Evolutionary conservation across 2,888 invertebrate species (phyloP).

Genomic region (Zonitis immaculata): DNA sequence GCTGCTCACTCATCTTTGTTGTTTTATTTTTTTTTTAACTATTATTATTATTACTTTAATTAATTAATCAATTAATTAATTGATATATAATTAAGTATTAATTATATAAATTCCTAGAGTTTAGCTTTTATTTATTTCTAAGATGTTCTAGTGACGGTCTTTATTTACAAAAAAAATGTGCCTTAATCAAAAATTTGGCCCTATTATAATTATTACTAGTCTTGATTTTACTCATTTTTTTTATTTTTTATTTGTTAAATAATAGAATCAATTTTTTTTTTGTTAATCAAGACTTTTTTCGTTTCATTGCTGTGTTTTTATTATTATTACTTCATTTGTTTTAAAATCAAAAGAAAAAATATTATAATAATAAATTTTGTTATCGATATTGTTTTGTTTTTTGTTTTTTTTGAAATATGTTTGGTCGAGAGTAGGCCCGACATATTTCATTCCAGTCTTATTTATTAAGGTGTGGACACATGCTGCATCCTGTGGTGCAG

Average conservation of each 20-base stretch:
- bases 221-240: slow-evolving; percentile 25
- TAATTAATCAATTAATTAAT: slow-evolving; percentile 3
- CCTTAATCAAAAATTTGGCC: slow-evolving; percentile 25
- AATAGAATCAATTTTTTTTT: slow-evolving; percentile 14
- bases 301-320: slow-evolving; percentile 31
- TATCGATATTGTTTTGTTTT: slow-evolving; percentile 17
- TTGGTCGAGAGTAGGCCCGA: too few relatives aligned
- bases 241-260: slow-evolving; percentile 15
- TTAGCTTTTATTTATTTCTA: slow-evolving; percentile 25
- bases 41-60: slow-evolving; percentile 14
- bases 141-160: slow-evolving; percentile 21
- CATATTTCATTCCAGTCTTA: too few relatives aligned
- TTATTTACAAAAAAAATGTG: slow-evolving; percentile 17
- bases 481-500: too few relatives aligned
- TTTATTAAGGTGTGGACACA: too few relatives aligned
- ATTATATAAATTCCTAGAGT: slow-evolving; percentile 23
- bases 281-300: slow-evolving; percentile 21
- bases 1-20: slow-evolving; percentile 38
- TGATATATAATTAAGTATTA: slow-evolving; percentile 11
- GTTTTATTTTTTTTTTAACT: slow-evolving; percentile 27
- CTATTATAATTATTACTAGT: too few relatives aligned
- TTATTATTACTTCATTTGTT: slow-evolving; percentile 30
- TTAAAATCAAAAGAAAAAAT: slow-evolving; percentile 22
- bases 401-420: too few relatives aligned
- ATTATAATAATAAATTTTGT: slow-evolving; percentile 25